Evolutionary conservation across 2,888 invertebrate species (phyloP), one percentile per base, ranked within the genome.

Genomic region (Punctoribates punctum): DNA sequence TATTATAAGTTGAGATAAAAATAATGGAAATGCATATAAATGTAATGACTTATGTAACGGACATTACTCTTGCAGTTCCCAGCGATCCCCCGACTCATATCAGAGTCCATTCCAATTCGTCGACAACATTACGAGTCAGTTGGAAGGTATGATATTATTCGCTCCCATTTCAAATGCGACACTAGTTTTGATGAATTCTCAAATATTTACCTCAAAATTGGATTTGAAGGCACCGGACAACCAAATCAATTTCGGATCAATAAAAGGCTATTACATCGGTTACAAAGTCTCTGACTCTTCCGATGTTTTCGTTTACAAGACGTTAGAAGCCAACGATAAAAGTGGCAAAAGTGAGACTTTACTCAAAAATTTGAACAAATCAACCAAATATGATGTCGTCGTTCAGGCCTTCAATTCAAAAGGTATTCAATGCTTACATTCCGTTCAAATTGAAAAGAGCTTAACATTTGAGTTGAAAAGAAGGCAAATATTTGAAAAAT

Each of bases 71-170:
- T 42, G 11, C 42, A 77, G 89, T 89, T 0, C 91, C 91, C 0
- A 88, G 89, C 20, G 90, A 90, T 57, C 88, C 90, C 0, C 91
- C 91, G 0, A 86, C 86, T 29, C 88, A 88, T 81, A 88, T 91
- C 27, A 87, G 87, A 73, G 89, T 89, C 20, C 88, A 88, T 48
- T 87, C 91, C 0, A 86, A 89, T 15, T 90, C 89, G 0, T 88
- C 91, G 0, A 89, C 90, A 77, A 88, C 90, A 82, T 84, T 91
- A 67, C 87, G 88, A 81, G 88, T 90, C 78, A 88, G 88, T n/a
- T 91, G 91, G 91, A 88, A 90, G 75, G 70, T 70, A 67, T 67
- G 67, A 4, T 34, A 42, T 42, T 42, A 42, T 42, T 42, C 42
- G 42, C 8, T 42, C 11, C 13, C 8, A 6, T 42, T 42, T 42